A percentile compares a stretch with the other conserved stretches of the same genome.
These are phyloP conservation scores for Nothocercus julius DNA, from an alignment of 2,113 vertebrate genomes.

Conservation along the genomic window DNA sequence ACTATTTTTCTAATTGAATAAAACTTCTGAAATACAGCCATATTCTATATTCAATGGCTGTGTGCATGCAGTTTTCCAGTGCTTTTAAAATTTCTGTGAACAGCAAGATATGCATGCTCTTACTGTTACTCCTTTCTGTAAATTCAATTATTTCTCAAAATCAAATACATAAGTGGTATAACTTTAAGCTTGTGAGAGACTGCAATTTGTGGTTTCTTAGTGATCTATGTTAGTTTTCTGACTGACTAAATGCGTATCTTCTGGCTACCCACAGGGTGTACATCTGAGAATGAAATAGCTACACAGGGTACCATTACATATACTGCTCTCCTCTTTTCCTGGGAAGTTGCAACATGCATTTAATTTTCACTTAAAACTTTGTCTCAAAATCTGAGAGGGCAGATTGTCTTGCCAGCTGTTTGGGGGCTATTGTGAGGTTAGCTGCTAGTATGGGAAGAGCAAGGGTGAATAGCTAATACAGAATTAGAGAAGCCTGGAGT, in stretches of 20 bases:
- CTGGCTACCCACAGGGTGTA: not conserved
- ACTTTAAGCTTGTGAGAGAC: not conserved
- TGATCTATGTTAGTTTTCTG: not conserved
- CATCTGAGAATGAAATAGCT: not conserved
- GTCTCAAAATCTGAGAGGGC: not conserved
- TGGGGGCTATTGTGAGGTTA: not conserved
- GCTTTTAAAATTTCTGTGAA: not conserved
- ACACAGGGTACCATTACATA: not conserved
- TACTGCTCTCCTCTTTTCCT: not conserved
- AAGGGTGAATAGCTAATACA: not conserved
- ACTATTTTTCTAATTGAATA: not conserved
- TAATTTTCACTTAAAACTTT: not conserved
- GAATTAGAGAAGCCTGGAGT: not conserved
- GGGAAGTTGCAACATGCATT: not conserved
- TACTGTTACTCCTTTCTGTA: slow-evolving; percentile 17
- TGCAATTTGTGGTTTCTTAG: not conserved
- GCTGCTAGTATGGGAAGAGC: not conserved
- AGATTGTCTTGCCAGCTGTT: not conserved
- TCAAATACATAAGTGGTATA: not conserved
- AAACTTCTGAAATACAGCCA: not conserved
- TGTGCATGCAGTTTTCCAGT: not conserved
- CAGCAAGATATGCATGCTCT: not conserved
- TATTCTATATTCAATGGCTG: not conserved
- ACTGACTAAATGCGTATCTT: not conserved
- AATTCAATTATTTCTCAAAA: slow-evolving; percentile 16